Conservation (phyloP, 2,888 invertebrate species). For the Troilus luridus region DNA sequence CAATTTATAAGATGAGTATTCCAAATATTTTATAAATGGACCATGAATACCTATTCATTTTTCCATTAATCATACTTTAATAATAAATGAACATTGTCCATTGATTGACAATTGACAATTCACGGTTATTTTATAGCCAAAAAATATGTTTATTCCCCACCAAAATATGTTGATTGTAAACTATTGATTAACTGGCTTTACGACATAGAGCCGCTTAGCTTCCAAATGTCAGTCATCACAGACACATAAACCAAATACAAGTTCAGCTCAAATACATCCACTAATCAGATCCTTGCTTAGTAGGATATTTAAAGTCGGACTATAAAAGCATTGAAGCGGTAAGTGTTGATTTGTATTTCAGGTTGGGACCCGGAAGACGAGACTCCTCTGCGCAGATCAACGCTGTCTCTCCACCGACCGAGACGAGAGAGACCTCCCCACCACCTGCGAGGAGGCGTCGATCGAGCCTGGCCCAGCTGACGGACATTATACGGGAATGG, state of each 20-base stretch:
- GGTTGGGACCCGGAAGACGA: constrained; percentile 81
- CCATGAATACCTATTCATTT: neutral
- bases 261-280: constrained; percentile 12
- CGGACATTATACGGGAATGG: constrained; percentile 91
- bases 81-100: neutral
- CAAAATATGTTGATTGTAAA: neutral
- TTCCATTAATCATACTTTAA: neutral
- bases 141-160: neutral
- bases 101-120: neutral
- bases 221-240: neutral
- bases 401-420: constrained; percentile 84
- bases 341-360: constrained; percentile 60
- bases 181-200: neutral
- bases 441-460: constrained; percentile 76
- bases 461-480: constrained; percentile 89
- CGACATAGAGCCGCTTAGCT: neutral
- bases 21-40: neutral
- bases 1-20: neutral
- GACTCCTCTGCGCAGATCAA: constrained; percentile 94
- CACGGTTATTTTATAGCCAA: neutral
- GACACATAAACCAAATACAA: neutral
- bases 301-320: constrained; percentile 20
- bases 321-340: constrained; percentile 59
- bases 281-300: neutral
- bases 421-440: constrained; percentile 80